Evolutionary conservation across 2,797 vertebrate genomes (phyloP), one percentile per base, ranked within the genome.

Genomic region (Dermochelys coriacea): DNA sequence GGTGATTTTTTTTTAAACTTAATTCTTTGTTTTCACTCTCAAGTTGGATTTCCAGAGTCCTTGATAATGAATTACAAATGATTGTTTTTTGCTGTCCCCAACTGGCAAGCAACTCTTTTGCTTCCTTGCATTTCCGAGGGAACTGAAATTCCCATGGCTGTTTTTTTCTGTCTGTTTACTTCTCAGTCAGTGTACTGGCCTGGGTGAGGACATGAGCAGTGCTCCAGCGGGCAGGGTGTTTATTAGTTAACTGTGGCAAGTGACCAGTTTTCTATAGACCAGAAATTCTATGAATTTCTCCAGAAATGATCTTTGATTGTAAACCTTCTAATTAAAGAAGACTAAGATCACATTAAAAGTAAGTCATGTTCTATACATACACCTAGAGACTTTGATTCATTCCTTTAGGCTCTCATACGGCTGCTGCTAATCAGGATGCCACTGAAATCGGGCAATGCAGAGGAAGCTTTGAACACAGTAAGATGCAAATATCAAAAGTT

Each of bases 401-500:
- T 47, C 16, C 1, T 95, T 82, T 85, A 87, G 78, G n/a, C 85
- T 91, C 37, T 68, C 78, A 80, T 4, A 54, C 12, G 4, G 1
- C 85, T 27, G 41, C 82, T 86, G 8, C 64, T 89, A 15, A 68
- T 54, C 34, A 85, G 11, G 49, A 75, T 59, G 49, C 85, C 79
- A 86, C 82, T 82, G 51, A 80, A 92, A 57, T 29, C 34, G 12
- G 51, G 37, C 15, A 71, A 7, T 52, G 50, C 49, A 1, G 54
- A 96, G 85, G 54, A 80, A 94, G 74, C 74, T 45, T 77, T 91
- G 82, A 96, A 88, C 51, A 77, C 8, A 85, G 57, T 52, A 80
- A 86, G 89, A 94, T 94, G 78, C 52, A 96, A 96, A 97, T 97
- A 94, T 93, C 94, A 97, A 93, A 94, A 61, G 94, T 96, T 93